Conservation (phyloP, 2,888 invertebrate genomes). For the Cryptus armator region DNA sequence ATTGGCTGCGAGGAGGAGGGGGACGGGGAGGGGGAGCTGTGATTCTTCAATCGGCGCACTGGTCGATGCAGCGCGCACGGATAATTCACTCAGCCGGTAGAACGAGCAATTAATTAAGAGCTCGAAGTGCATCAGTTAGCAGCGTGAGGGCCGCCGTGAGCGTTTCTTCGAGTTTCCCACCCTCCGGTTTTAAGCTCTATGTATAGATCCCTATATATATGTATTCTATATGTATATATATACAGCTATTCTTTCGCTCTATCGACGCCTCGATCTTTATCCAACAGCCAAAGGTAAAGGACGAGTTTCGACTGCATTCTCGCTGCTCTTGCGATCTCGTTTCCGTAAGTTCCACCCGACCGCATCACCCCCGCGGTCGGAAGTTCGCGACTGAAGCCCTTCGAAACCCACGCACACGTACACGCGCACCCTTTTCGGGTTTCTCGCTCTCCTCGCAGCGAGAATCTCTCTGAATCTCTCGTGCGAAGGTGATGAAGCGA, state of each 20-base stretch:
- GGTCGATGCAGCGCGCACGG: conserved; percentile 47
- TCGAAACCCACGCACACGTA: neutral
- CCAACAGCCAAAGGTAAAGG: neutral
- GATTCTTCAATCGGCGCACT: conserved; percentile 44
- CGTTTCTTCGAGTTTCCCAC: conserved; percentile 42
- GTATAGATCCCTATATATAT: neutral
- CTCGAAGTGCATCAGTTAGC: conserved; percentile 68
- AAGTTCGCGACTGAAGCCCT: conserved; percentile 33
- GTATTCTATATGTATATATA: too few species aligned
- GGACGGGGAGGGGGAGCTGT: neutral
- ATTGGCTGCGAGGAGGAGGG: conserved; percentile 7
- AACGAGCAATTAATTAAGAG: conserved; percentile 71
- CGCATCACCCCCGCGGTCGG: conserved; percentile 29
- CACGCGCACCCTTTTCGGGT: neutral
- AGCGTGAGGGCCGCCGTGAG: conserved; percentile 47
- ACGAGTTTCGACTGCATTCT: conserved; percentile 22
- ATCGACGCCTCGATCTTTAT: conserved; percentile 28
- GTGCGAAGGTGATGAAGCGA: conserved; percentile 43
- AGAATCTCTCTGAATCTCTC: conserved; percentile 47
- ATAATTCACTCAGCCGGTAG: conserved; percentile 70
- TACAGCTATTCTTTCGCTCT: neutral
- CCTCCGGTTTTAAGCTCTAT: neutral
- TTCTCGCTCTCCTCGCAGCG: neutral
- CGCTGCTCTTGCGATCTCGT: conserved; percentile 22
- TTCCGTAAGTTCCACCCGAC: conserved; percentile 43